Base-by-base conservation (phyloP, 2,797 vertebrate species). In the Euphonia xanthogaster region DNA sequence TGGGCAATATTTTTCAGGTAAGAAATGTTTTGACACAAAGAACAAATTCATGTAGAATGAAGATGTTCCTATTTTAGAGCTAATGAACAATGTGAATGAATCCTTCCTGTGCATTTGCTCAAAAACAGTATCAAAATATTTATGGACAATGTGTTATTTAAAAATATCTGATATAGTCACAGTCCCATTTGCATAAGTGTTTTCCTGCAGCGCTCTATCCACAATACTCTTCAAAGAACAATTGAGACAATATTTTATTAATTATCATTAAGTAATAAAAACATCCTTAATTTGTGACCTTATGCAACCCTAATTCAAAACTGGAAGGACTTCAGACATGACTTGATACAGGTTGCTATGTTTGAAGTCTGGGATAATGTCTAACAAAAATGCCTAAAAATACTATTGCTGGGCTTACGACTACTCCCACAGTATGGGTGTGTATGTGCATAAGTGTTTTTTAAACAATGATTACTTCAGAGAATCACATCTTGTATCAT, bases 11-110 rank as follows among this genome's bases (percentile, higher is more conserved):
- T 72, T 76, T 83, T 31, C 25, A 22, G 40, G 22, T 48, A 65
- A 93, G 65, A 94, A 94, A 93, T 75, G 62, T 76, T 95, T 89
- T 80, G 78, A 96, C 54, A 86, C 6, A 84, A 74, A 66, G 16
- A 94, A 72, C 2, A 27, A 82, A 68, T 57, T 57, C 54, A 76
- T 61, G 39, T 63, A 86, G 90, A 94, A 95, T 58, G 48, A 94
- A 96, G 61, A 89, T 77, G 11, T 83, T 92, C 24, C 55, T 86
- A 10, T 67, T 91, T 91, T 85, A 76, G 37, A 82, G 58, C 33
- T 53, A 79, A 93, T 86, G 62, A 96, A 68, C 39, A 86, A 84
- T 40, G 27, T 45, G 15, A 70, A 55, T 40, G 24, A 90, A 70
- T 83, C 25, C 24, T 72, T 76, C 51, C 35, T 24, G 28, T 67